These are phyloP conservation scores for Drosophila littoralis DNA, from an alignment of 1,140 invertebrate genomes.

Conservation along the genomic window DNA sequence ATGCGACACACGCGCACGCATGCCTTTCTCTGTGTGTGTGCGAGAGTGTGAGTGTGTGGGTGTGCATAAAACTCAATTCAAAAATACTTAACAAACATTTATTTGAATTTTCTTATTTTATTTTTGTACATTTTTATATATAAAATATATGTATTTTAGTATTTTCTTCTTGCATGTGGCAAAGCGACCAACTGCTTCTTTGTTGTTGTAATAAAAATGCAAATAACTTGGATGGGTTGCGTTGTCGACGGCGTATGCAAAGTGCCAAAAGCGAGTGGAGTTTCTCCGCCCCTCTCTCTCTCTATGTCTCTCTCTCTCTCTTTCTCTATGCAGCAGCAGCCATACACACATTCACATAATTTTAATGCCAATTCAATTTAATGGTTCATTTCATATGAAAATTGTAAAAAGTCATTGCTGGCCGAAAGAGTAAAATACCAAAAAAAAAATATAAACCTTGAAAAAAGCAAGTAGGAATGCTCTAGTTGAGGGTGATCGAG, in stretches of 20 bases:
- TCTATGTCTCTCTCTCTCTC: slow-evolving; percentile 10
- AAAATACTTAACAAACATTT: slow-evolving; percentile 83
- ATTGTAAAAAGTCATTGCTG: slow-evolving; percentile 83
- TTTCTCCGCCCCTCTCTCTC: background rate
- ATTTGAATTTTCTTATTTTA: slow-evolving; percentile 68
- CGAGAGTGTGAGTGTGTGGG: slow-evolving; percentile 21
- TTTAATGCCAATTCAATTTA: slow-evolving; percentile 83
- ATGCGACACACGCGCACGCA: slow-evolving; percentile 38
- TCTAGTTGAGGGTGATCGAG: background rate
- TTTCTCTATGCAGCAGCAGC: slow-evolving; percentile 31
- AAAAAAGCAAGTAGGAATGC: slow-evolving; percentile 18
- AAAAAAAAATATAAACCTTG: slow-evolving; percentile 32
- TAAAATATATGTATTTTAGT: slow-evolving; percentile 18
- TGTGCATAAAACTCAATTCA: slow-evolving; percentile 73
- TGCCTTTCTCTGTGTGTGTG: slow-evolving; percentile 10
- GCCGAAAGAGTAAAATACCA: slow-evolving; percentile 61
- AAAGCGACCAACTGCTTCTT: slow-evolving; percentile 54
- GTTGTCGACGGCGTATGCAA: slow-evolving; percentile 71
- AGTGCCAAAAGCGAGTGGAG: slow-evolving; percentile 71
- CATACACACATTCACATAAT: slow-evolving; percentile 65
- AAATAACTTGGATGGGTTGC: slow-evolving; percentile 76
- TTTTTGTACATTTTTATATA: slow-evolving; percentile 11
- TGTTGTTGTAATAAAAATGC: slow-evolving; percentile 82
- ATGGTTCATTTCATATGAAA: slow-evolving; percentile 83
- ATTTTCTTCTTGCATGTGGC: slow-evolving; percentile 34